A percentile compares a stretch with the other conserved stretches of the same genome.
Evolutionary conservation across 2,797 vertebrate genomes (phyloP).

Genomic region (Phoxinus dragarum): DNA sequence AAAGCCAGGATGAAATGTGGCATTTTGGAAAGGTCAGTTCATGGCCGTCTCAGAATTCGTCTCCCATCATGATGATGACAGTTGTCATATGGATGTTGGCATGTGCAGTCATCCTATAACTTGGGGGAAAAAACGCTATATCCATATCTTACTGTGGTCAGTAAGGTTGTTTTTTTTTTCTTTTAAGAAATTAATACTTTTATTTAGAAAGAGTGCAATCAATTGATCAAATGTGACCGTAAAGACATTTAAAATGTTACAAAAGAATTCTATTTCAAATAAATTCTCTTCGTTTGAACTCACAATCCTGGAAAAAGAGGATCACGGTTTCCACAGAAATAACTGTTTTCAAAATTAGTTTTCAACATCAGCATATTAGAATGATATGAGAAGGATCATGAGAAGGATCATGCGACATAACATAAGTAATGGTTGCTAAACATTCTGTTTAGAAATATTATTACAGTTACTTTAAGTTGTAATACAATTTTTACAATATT

Average conservation of each 20-base stretch:
- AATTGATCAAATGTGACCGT: not conserved
- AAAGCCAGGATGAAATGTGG: conserved; percentile 95
- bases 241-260: not conserved
- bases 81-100: conserved; percentile 81
- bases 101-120: conserved; percentile 73
- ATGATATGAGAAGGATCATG: not conserved
- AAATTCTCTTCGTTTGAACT: not conserved
- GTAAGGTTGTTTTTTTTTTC: not conserved
- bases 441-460: not conserved
- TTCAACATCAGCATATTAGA: not conserved
- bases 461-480: not conserved
- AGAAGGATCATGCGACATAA: not conserved
- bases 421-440: not conserved
- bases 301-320: not conserved
- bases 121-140: not conserved
- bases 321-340: not conserved
- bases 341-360: too few species aligned
- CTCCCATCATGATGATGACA: conserved; percentile 79
- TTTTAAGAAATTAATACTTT: not conserved
- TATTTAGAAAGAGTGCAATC: not conserved
- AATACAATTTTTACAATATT: too few species aligned
- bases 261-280: not conserved
- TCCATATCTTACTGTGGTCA: not conserved
- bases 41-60: conserved; percentile 80
- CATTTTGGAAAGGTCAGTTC: conserved; percentile 99